A percentile compares a stretch with the other conserved stretches of the same genome.
phyloP scores from a whole-genome alignment of 92 coral and sea anemone species.

The Zoanthus sociatus region DNA sequence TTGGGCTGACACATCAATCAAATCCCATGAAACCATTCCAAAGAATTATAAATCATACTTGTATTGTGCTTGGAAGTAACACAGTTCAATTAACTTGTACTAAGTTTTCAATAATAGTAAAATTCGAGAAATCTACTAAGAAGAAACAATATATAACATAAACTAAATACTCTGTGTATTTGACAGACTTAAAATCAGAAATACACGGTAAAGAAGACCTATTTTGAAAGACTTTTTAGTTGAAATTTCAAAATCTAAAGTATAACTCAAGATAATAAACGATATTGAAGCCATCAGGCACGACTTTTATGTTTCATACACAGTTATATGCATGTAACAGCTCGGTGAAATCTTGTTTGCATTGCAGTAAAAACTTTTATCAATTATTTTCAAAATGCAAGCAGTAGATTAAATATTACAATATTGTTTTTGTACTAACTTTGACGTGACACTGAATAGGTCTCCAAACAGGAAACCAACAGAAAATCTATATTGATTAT shows the following conservation, averaged over 20 bases:
- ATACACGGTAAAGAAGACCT: too few relatives aligned
- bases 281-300: too few relatives aligned
- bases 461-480: constrained; percentile 7
- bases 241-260: not conserved
- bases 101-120: not conserved
- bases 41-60: not conserved
- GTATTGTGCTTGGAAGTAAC: not conserved
- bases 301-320: too few relatives aligned
- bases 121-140: not conserved
- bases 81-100: constrained; percentile 23
- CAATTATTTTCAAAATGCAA: constrained; percentile 8
- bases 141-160: not conserved
- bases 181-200: too few relatives aligned
- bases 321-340: not conserved
- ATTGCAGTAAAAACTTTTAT: not conserved
- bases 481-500: not conserved
- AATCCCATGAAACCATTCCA: constrained; percentile 2
- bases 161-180: not conserved
- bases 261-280: not conserved
- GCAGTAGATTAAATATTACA: not conserved
- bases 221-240: too few relatives aligned
- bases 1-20: constrained; percentile 26
- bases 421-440: not conserved
- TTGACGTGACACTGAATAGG: not conserved
- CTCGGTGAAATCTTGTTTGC: constrained; percentile 5